Evolutionary conservation across 2,797 vertebrate genomes (phyloP), one percentile per base, ranked within the genome.

Genomic region (Luscinia luscinia): DNA sequence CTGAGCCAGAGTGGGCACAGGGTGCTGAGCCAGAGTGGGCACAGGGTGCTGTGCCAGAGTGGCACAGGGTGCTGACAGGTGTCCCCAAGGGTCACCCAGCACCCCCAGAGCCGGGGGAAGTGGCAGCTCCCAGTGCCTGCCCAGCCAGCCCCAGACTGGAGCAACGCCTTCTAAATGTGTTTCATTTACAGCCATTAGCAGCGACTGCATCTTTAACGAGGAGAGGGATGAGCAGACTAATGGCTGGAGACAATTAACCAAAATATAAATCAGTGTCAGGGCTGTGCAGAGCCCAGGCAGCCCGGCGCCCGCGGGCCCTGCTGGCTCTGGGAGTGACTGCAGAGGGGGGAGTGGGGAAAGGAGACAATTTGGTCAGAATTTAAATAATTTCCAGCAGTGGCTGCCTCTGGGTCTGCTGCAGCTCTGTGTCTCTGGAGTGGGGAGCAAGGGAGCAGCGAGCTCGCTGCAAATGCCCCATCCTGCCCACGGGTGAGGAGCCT

Each of bases 161-260:
- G 88, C 89, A 10, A 58, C 7, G 57, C 81, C 84, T 85, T 48
- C 28, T 11, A 51, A 76, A 91, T 18, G 92, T 12, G 82, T 61
- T 62, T 91, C 83, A 62, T 69, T 93, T 85, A 57, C 78, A 51
- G 89, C n/a, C 93, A 89, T 93, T 64, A 96, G 93, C 88, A 40
- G 75, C 74, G 32, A 83, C 79, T 63, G 95, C 76, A 32, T 92
- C 94, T 91, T 68, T 96, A 91, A 95, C 69, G 87, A 80, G 94
- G 52, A 91, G 96, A 96, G 83, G 87, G 91, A 93, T n/a, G 88
- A 91, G 95, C 82, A 93, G 86, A 41, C 95, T 96, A 95, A 97
- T 96, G 96, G 95, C 94, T 94, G 87, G 83, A 96, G 95, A 94
- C 96, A 96, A 96, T 96, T 97, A 97, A 96, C 70, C 82, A 46